Base-by-base conservation (phyloP, 2,888 invertebrate genomes). In the Polylopha cassiicola region DNA sequence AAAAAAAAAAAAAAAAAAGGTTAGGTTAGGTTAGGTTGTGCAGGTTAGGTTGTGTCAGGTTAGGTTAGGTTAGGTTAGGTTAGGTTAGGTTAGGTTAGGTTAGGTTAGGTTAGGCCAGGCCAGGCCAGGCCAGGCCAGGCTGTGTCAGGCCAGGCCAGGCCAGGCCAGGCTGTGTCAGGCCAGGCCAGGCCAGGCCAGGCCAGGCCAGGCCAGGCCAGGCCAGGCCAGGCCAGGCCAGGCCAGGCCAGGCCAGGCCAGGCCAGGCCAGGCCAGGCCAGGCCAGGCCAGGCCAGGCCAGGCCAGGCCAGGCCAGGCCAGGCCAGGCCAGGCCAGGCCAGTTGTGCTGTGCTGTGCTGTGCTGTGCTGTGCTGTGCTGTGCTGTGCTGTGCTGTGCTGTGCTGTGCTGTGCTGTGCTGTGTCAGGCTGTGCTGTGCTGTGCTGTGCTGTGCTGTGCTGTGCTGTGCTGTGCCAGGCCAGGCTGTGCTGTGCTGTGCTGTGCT, bases 271-370 rank as follows among this genome's bases (percentile, higher is more conserved):
- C 29, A 41, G 41, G 41, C 34, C 29, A 41, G 41, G 41, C 33
- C 27, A 41, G 41, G 41, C 34, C 29, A 41, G 41, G 41, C 34
- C 29, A 41, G 41, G 41, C 34, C 29, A 41, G 41, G 41, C 34
- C 29, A 41, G 41, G 41, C 34, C 28, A 39, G 39, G 39, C 34
- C 28, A 32, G 41, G 41, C 28, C 29, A 37, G 36, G 41, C 34
- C 29, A 41, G 41, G 41, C 34, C 29, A 34, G 36, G 41, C 29
- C 29, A 34, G n/a, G n/a, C n/a, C n/a, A n/a, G n/a, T n/a, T n/a
- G n/a, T n/a, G n/a, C n/a, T n/a, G n/a, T n/a, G n/a, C n/a, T n/a
- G n/a, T n/a, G n/a, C n/a, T n/a, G n/a, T n/a, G n/a, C n/a, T n/a
- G n/a, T n/a, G n/a, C n/a, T n/a, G n/a, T n/a, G n/a, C n/a, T n/a